These are phyloP conservation scores for Dryobates pubescens DNA, from an alignment of 2,797 vertebrate genomes.

Conservation along the genomic window DNA sequence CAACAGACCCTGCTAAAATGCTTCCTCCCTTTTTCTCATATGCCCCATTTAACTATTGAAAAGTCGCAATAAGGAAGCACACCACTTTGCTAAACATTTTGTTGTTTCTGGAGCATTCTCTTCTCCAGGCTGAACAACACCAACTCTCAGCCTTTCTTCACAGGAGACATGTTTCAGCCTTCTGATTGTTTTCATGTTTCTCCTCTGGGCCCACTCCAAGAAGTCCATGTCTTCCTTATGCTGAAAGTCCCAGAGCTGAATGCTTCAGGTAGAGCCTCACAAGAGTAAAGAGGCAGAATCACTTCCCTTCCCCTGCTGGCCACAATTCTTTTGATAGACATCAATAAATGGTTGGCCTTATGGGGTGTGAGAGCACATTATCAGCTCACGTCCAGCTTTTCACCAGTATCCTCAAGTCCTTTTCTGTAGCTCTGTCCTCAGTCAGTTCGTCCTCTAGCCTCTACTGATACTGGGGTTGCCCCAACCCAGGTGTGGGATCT, in stretches of 20 bases:
- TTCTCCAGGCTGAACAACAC: not conserved
- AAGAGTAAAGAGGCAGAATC: not conserved
- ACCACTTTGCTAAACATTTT: not conserved
- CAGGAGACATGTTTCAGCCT: not conserved
- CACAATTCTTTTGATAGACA: not conserved
- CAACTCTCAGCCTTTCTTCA: not conserved
- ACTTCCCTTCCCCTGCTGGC: not conserved
- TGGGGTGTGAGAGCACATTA: rapidly evolving
- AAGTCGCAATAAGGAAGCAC: not conserved
- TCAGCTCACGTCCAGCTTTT: not conserved
- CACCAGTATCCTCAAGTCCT: not conserved
- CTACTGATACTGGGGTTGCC: not conserved
- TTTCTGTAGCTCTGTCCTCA: not conserved
- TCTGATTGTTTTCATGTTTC: not conserved
- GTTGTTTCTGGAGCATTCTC: not conserved
- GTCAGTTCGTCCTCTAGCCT: not conserved
- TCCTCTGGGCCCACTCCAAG: not conserved
- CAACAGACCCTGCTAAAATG: not conserved
- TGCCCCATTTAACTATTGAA: not conserved
- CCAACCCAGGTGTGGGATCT: not conserved
- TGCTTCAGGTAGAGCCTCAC: rapidly evolving
- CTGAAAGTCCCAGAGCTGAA: not conserved
- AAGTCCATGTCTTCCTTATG: not conserved
- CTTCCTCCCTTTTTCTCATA: not conserved
- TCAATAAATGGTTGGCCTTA: not conserved